Base-by-base conservation (phyloP, 1,140 invertebrate species). In the Drosophila lini region DNA sequence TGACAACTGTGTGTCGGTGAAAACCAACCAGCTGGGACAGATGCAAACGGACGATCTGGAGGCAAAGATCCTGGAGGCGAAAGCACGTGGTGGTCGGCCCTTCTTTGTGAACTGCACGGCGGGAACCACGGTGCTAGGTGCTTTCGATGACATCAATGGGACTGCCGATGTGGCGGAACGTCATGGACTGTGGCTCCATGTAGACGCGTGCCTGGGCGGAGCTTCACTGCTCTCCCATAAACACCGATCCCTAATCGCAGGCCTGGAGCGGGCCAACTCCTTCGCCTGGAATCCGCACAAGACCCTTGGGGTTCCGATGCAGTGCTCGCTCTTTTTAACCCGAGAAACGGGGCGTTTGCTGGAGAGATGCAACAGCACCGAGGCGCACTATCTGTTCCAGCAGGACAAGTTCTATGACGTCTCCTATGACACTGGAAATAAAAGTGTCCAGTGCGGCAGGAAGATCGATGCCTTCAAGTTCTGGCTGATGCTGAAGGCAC, bases 281-380 rank as follows among this genome's bases (percentile, higher is more conserved):
- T 93, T 98, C 56, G 94, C 97, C 1, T 98, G 97, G 97, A 98
- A 99, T 93, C 97, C 97, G 0, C 98, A 99, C 89, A 98, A 98
- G 91, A 96, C 98, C 94, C 94, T 98, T 19, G 97, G 97, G 3
- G 96, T 94, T 6, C 97, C 97, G 1, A 93, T 98, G 10, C 98
- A 99, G 84, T 98, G 97, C 91, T 97, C 97, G 0, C 91, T 97
- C 8, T 96, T 98, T 79, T 89, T 99, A 7, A 94, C 96, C 2
- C 94, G 94, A 40, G 93, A 95, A 22, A 92, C 94, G 81, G 94
- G 94, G 40, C 36, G 44, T 8, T 78, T 96, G 1, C 91, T 98
- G 40, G 94, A 96, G 80, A 93, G 95, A 62, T 95, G 95, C 52
- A 98, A 98, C 90, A 95, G 95, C 32, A 95, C 96, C 1, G 94